These are phyloP conservation scores for Rhinoraja longicauda DNA, from an alignment of 2,797 vertebrate species.

Conservation along the genomic window DNA sequence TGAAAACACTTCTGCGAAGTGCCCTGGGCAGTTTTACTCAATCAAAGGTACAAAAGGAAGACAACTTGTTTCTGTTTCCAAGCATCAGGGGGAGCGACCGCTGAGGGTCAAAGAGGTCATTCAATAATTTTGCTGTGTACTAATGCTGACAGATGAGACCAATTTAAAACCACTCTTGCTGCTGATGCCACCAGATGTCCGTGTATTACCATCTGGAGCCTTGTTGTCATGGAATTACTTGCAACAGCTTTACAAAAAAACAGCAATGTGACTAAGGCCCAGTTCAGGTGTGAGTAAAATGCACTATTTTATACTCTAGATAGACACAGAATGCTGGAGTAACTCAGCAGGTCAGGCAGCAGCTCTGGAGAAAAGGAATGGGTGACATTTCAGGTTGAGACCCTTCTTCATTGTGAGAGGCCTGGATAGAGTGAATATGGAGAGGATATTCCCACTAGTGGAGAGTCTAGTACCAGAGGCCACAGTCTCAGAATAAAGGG, in stretches of 20 bases:
- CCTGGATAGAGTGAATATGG: no score
- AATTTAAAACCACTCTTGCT: not conserved
- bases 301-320: no score
- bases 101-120: not conserved
- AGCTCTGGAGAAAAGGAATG: no score
- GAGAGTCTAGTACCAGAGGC: no score
- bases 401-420: no score
- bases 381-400: no score
- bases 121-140: not conserved
- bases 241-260: not conserved
- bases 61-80: not conserved
- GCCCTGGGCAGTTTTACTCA: not conserved
- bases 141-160: not conserved
- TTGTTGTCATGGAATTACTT: not conserved
- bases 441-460: no score
- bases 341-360: no score
- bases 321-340: no score
- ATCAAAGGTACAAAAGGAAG: not conserved
- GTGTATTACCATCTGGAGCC: not conserved
- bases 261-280: not conserved
- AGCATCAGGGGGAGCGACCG: not conserved
- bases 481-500: no score
- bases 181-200: not conserved
- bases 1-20: not conserved
- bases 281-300: not conserved